Base-by-base conservation (phyloP, 1,140 invertebrate genomes). In the Drosophila biarmipes region DNA sequence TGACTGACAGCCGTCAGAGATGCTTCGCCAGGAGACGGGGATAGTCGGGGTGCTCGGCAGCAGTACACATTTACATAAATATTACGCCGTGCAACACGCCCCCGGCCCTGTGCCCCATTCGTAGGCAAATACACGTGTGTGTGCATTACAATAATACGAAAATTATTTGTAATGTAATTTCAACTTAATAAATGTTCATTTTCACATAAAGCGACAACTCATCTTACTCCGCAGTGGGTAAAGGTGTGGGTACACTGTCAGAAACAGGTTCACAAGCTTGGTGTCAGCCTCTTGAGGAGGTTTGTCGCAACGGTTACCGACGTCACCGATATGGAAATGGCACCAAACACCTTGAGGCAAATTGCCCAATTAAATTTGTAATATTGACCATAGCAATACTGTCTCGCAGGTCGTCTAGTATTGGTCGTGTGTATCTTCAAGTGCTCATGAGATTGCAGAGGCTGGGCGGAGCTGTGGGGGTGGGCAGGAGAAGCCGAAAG, bases 161-260 rank as follows among this genome's bases (percentile, higher is more conserved):
- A 86, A 86, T 86, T 75, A 86, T 86, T 86, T 86, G 78, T 78
- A 86, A 82, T 87, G 82, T 87, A 86, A 86, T 87, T 86, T 87
- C 74, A 86, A 86, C 82, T 86, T 86, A 86, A 86, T 86, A 87
- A 87, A 86, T 89, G 80, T 74, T 72, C 74, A 73, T 89, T 86
- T 74, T 72, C 78, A 75, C 61, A 86, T 71, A 75, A 74, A 79
- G 66, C 61, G 68, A 72, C 68, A 72, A 62, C 68, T 73, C 57
- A 63, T 73, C 56, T 69, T 46, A n/a, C 24, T 45, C 48, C n/a
- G 15, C 42, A 24, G 8, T 59, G 64, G 63, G 63, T 67, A 67
- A 51, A 37, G 42, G 45, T 31, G 27, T 35, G 27, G 4, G 3
- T 42, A 31, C 63, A 67, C 45, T 4, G 35, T 6, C 12, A 63